phyloP scores from a whole-genome alignment of 2,797 vertebrate genomes.

The Botia almorhae region DNA sequence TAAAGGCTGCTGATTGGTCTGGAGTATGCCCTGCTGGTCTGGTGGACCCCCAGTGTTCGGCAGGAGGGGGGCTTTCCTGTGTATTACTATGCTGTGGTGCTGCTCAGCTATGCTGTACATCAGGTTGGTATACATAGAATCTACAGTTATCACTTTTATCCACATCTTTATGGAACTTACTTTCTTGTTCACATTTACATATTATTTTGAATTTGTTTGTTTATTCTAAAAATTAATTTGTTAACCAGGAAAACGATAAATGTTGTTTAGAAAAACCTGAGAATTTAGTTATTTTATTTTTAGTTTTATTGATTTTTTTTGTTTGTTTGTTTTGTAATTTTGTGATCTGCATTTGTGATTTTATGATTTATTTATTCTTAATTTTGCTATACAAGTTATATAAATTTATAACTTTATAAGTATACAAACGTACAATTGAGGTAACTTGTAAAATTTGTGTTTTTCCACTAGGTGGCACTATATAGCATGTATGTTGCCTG shows the following conservation, averaged over 20 bases:
- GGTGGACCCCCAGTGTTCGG: constrained; percentile 92
- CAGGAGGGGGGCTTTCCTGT: constrained; percentile 89
- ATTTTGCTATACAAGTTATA: too few species aligned
- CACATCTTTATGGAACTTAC: not conserved
- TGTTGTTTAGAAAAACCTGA: not conserved
- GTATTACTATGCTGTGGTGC: constrained; percentile 87
- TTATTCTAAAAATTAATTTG: not conserved
- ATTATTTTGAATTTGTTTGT: not conserved
- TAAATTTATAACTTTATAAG: too few species aligned
- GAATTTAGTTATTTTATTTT: too few species aligned
- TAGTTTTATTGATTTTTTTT: too few species aligned
- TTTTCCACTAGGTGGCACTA: constrained; percentile 82
- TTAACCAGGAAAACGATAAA: not conserved
- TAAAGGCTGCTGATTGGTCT: constrained; percentile 90
- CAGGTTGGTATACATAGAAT: constrained; percentile 81
- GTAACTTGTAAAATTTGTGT: not conserved
- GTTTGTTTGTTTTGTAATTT: too few species aligned
- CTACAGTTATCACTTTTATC: not conserved
- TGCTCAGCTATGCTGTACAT: constrained; percentile 93
- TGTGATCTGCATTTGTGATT: too few species aligned
- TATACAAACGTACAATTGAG: too few species aligned
- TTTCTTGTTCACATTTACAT: too few species aligned
- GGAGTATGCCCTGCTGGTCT: constrained; percentile 90
- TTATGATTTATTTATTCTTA: too few species aligned
- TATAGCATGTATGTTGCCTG: constrained; percentile 98